These are phyloP conservation scores for Stenolophus ochropezus DNA, from an alignment of 2,888 invertebrate species.

Conservation along the genomic window DNA sequence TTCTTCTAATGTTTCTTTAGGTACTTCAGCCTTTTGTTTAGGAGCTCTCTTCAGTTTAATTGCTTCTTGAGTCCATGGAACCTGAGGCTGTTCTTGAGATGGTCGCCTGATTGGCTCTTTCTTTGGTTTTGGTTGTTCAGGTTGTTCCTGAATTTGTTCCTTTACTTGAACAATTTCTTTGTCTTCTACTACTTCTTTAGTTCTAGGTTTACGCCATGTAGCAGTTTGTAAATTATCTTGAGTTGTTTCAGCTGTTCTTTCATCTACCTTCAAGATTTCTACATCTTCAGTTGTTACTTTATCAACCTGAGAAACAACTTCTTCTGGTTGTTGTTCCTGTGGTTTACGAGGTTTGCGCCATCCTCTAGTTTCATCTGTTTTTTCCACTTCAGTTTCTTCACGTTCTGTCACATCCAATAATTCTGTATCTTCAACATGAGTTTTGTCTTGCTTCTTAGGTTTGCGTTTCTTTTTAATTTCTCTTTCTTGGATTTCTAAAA, in stretches of 20 bases:
- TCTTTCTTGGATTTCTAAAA: constrained; percentile 64
- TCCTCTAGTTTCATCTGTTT: constrained; percentile 61
- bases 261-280: constrained; percentile 61
- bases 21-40: constrained; percentile 63
- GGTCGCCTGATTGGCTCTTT: constrained; percentile 60
- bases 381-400: constrained; percentile 34
- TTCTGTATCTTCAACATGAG: constrained; percentile 61
- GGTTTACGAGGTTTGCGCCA: constrained; percentile 65
- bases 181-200: constrained; percentile 66
- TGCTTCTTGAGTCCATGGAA: constrained; percentile 75
- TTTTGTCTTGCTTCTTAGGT: constrained; percentile 61
- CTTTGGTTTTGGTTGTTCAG: constrained; percentile 50
- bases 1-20: constrained; percentile 66
- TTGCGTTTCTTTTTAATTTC: constrained; percentile 58
- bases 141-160: constrained; percentile 65
- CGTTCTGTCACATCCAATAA: constrained; percentile 58
- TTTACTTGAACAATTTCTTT: constrained; percentile 64
- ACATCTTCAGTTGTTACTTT: constrained; percentile 56
- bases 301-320: constrained; percentile 64
- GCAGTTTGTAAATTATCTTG: constrained; percentile 61
- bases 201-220: constrained; percentile 59
- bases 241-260: constrained; percentile 55
- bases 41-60: constrained; percentile 64
- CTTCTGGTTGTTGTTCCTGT: constrained; percentile 71
- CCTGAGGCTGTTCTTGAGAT: constrained; percentile 62